Evolutionary conservation across 1,140 invertebrate species (phyloP), one percentile per base, ranked within the genome.

Genomic region (Bombus pascuorum): DNA sequence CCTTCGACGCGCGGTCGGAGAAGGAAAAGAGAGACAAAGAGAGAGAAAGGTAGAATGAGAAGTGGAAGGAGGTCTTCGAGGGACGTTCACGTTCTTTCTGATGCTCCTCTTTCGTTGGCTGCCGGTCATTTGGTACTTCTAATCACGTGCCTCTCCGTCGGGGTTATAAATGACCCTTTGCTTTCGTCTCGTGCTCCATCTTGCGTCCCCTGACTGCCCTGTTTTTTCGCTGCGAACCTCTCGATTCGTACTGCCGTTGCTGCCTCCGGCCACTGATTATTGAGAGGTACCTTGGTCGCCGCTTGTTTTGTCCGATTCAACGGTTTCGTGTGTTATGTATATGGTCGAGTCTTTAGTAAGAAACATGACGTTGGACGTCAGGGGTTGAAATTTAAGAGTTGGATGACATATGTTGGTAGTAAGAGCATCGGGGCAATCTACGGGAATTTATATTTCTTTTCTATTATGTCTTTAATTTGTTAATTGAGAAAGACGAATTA

Each of bases 131-230:
- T 91, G 79, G 90, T 92, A 91, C 86, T 90, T 91, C 91, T 92
- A 92, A 92, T 92, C 91, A 91, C 90, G 90, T 86, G 81, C 81
- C 83, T 87, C 84, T 85, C 88, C 88, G 66, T 80, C 84, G 77
- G 87, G 83, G 89, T 92, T 90, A 92, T 92, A 92, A 92, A 92
- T 92, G 90, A 92, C 88, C 87, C 76, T 85, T 76, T 87, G 88
- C 88, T 90, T 84, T 90, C 87, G 86, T 89, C 89, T 87, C 78
- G 85, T 89, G 68, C 86, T 87, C 78, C 89, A 82, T 89, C 89
- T 90, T 82, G 77, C 81, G 78, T 78, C 83, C 74, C 81, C 84
- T 71, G 75, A 79, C 79, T 32, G 75, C 76, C 32, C 86, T 34
- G 57, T 74, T 89, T 89, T 89, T 86, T 71, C 84, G 72, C 87